phyloP scores from a whole-genome alignment of 2,113 vertebrate species.

The Merops nubicus region DNA sequence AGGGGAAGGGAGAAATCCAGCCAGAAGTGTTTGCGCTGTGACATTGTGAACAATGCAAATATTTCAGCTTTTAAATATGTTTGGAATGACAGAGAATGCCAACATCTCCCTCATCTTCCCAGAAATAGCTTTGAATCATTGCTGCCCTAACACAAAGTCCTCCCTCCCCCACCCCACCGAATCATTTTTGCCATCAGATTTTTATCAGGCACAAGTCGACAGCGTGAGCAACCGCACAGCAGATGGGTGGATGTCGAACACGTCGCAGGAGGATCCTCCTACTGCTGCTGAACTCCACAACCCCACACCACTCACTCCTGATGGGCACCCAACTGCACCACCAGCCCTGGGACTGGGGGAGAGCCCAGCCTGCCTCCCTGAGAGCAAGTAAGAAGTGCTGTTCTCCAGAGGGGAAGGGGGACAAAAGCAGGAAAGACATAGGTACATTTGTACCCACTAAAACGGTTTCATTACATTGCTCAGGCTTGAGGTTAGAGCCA shows the following conservation, averaged over 20 bases:
- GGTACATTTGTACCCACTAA: not conserved
- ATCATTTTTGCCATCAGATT: not conserved
- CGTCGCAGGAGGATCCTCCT: not conserved
- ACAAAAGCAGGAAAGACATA: not conserved
- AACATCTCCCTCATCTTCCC: slow-evolving; percentile 52
- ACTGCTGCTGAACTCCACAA: not conserved
- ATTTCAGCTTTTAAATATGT: slow-evolving; percentile 61
- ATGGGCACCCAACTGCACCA: fast-evolving
- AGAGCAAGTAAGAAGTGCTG: not conserved
- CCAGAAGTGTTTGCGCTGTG: slow-evolving; percentile 37
- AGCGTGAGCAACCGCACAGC: not conserved
- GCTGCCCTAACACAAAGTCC: not conserved
- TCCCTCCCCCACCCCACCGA: not conserved
- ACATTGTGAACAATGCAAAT: slow-evolving; percentile 42
- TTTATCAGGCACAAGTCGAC: not conserved
- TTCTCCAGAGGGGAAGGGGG: not conserved
- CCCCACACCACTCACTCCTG: fast-evolving
- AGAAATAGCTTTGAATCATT: slow-evolving; percentile 65
- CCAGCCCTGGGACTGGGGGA: not conserved
- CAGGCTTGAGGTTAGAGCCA: not conserved
- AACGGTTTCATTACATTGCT: not conserved
- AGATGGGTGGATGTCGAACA: not conserved
- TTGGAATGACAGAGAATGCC: slow-evolving; percentile 53
- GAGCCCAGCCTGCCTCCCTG: not conserved
- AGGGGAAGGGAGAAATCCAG: not conserved